Conservation (phyloP, 2,797 vertebrate genomes). For the Xiphophorus birchmanni region DNA sequence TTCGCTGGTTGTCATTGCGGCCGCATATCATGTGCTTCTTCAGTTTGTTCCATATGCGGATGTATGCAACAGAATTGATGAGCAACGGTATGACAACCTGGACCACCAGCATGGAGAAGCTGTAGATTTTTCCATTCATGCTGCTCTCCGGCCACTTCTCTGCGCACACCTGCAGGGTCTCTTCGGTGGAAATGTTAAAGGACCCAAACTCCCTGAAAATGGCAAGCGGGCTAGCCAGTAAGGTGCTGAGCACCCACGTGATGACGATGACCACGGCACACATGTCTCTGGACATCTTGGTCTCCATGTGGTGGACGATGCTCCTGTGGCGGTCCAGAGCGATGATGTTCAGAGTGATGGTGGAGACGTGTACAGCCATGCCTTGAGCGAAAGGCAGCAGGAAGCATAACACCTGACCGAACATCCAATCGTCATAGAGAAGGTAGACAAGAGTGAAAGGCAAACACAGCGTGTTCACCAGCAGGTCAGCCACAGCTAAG, state of each 20-base stretch:
- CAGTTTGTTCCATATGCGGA: slow-evolving; percentile 91
- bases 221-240: slow-evolving; percentile 92
- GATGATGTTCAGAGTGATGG: slow-evolving; percentile 92
- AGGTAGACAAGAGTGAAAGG: slow-evolving; percentile 94
- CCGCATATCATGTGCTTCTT: slow-evolving; percentile 83
- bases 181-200: slow-evolving; percentile 83
- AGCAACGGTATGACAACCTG: slow-evolving; percentile 90
- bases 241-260: slow-evolving; percentile 89
- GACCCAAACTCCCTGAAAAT: slow-evolving; percentile 92
- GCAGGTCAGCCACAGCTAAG: slow-evolving; percentile 91
- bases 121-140: slow-evolving; percentile 88
- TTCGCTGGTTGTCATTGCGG: slow-evolving; percentile 79
- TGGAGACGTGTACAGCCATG: slow-evolving; percentile 93
- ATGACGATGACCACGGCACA: slow-evolving; percentile 88
- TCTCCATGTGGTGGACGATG: slow-evolving; percentile 92
- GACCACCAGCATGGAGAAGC: slow-evolving; percentile 87
- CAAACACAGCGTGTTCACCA: slow-evolving; percentile 92
- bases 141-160: slow-evolving; percentile 91
- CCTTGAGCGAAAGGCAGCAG: slow-evolving; percentile 92
- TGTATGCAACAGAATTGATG: slow-evolving; percentile 89
- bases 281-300: slow-evolving; percentile 91
- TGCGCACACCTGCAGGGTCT: slow-evolving; percentile 88
- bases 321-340: slow-evolving; percentile 93
- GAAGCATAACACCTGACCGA: slow-evolving; percentile 85
- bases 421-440: slow-evolving; percentile 89